These are phyloP conservation scores for Coryphaenoides rupestris DNA, from an alignment of 2,113 vertebrate species.

Conservation along the genomic window DNA sequence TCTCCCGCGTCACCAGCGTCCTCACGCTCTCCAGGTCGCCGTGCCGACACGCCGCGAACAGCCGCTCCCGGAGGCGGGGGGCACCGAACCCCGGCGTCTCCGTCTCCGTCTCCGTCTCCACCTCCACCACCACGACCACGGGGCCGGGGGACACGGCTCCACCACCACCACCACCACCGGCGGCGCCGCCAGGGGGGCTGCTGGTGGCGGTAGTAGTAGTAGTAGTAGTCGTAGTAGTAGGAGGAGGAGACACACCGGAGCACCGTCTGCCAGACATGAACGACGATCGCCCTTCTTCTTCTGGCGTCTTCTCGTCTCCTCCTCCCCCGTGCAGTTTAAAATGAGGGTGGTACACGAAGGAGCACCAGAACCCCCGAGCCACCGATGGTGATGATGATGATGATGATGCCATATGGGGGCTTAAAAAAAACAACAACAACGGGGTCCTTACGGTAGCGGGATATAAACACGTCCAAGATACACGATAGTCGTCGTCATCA, in stretches of 20 bases:
- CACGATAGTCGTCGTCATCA: no score
- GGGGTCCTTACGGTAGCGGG: no score
- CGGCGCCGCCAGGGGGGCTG: no score
- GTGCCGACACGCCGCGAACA: conserved; percentile 91
- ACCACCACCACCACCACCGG: no score
- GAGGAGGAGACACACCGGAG: conserved; percentile 57
- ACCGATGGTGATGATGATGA: no score
- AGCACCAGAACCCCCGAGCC: conserved; percentile 4
- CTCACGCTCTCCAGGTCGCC: conserved; percentile 89
- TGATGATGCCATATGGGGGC: conserved; percentile 7
- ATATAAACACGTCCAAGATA: no score
- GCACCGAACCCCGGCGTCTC: conserved; percentile 45
- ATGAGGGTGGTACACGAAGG: background rate
- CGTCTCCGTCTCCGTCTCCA: no score
- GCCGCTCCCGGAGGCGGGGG: conserved; percentile 72
- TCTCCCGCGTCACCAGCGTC: conserved; percentile 81
- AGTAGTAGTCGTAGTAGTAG: no score
- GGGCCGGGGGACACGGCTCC: conserved; percentile 25
- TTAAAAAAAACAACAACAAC: no score
- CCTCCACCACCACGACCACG: no score
- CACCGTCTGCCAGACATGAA: conserved; percentile 63
- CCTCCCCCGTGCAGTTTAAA: background rate
- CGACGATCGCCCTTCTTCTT: background rate
- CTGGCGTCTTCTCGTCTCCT: background rate
- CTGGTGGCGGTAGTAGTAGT: no score